phyloP scores from a whole-genome alignment of 2,113 vertebrate genomes.

The Protomyctophum bolini region DNA sequence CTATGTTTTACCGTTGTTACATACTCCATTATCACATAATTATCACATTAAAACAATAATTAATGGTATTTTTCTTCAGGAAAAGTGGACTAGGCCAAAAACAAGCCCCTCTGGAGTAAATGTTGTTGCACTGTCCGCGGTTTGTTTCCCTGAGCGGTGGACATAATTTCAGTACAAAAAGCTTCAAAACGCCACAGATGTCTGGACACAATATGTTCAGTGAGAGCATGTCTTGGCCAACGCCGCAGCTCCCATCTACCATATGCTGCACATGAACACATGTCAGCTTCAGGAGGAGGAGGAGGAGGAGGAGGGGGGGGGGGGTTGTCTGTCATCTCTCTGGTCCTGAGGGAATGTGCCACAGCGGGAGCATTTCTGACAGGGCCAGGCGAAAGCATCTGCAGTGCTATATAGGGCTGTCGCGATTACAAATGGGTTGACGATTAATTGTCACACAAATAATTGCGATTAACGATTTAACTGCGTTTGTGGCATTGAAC shows the following conservation, averaged over 20 bases:
- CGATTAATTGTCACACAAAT: too few relatives aligned
- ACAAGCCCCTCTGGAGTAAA: conserved; percentile 31
- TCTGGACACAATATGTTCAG: conserved; percentile 74
- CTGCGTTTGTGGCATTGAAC: too few relatives aligned
- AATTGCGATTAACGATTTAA: too few relatives aligned
- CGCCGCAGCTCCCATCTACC: conserved; percentile 82
- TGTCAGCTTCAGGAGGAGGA: conserved; percentile 83
- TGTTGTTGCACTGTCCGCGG: conserved; percentile 14
- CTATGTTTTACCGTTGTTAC: too few relatives aligned
- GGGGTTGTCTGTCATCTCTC: conserved; percentile 74
- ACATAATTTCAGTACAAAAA: conserved; percentile 43
- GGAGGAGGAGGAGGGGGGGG: conserved; percentile 79
- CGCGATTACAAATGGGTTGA: too few relatives aligned
- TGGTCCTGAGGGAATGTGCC: conserved; percentile 39
- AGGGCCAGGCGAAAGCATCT: conserved; percentile 37
- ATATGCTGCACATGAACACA: conserved; percentile 85
- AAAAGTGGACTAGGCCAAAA: neutral
- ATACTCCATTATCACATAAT: too few relatives aligned
- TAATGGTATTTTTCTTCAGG: neutral
- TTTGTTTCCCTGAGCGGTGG: conserved; percentile 16
- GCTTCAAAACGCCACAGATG: conserved; percentile 68
- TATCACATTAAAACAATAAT: too few relatives aligned
- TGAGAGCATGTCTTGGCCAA: conserved; percentile 71
- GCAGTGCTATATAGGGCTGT: neutral
- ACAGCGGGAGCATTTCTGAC: conserved; percentile 36